A percentile compares a stretch with the other conserved stretches of the same genome.
These are phyloP conservation scores for Macrotis lagotis DNA, from an alignment of 2,113 vertebrate genomes.

Conservation along the genomic window DNA sequence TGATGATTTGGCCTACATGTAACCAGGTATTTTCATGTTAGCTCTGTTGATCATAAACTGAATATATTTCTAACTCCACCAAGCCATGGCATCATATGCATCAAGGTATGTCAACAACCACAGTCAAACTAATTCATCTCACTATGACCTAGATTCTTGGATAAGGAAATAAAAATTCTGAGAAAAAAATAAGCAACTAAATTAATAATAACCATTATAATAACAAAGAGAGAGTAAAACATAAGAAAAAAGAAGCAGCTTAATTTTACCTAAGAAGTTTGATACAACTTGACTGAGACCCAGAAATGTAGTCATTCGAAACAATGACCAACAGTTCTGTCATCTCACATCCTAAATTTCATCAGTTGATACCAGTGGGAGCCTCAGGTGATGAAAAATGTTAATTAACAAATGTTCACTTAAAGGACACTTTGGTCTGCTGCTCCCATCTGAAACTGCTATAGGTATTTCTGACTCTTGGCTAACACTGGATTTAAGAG, in stretches of 20 bases:
- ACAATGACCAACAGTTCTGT: neutral
- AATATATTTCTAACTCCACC: neutral
- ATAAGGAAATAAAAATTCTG: neutral
- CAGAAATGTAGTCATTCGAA: neutral
- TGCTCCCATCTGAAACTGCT: neutral
- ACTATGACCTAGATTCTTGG: slow-evolving; percentile 19
- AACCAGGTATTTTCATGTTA: neutral
- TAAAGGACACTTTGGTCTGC: slow-evolving; percentile 20
- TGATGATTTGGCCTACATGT: neutral
- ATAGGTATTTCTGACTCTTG: neutral
- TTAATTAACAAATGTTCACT: slow-evolving; percentile 30
- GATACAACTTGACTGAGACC: neutral
- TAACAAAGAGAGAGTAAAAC: slow-evolving; percentile 21
- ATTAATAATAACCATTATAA: slow-evolving; percentile 1
- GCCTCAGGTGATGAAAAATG: slow-evolving; percentile 31
- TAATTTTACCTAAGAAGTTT: neutral
- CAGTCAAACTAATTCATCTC: neutral
- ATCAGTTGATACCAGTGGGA: neutral
- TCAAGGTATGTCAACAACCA: neutral
- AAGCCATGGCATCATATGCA: neutral
- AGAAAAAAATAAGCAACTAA: neutral
- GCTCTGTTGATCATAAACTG: neutral
- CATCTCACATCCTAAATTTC: neutral
- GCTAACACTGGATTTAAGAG: slow-evolving; percentile 33
- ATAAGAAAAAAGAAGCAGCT: neutral